Conservation (phyloP, 2,797 vertebrate species). For the Cichlasoma orientale region DNA sequence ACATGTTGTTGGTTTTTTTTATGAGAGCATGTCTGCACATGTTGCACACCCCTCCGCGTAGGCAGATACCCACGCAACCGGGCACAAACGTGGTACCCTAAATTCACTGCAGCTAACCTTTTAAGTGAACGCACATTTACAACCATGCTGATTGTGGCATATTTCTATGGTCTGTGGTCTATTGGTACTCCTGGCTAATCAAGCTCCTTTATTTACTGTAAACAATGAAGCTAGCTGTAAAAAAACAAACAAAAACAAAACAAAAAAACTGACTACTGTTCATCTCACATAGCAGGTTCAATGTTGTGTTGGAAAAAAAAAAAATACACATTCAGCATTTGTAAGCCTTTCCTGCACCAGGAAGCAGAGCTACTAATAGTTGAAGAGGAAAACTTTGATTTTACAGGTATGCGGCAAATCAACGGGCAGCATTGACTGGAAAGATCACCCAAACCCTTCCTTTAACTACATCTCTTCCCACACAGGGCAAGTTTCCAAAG, state of each 20-base stretch:
- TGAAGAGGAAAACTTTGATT: not conserved
- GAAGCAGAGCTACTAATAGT: not conserved
- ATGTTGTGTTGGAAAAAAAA: no score
- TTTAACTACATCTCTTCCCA: not conserved
- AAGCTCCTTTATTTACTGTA: not conserved
- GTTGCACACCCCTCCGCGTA: not conserved
- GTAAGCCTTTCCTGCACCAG: not conserved
- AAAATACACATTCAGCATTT: no score
- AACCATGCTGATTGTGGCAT: no score
- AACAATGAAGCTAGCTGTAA: not conserved
- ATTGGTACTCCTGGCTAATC: not conserved
- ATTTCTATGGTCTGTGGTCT: not conserved
- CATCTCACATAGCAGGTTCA: no score
- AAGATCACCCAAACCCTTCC: not conserved
- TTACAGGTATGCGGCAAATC: not conserved
- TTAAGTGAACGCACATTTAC: not conserved
- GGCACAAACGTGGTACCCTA: not conserved
- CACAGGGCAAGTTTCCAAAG: not conserved
- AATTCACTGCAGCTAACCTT: not conserved
- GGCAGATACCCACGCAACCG: no score
- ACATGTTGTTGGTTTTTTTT: not conserved
- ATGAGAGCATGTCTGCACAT: not conserved
- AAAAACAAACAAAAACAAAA: no score
- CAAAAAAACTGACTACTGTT: not conserved
- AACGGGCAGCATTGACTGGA: not conserved